Conservation (phyloP, 1,140 invertebrate species). For the Euura saliciscinereae region DNA sequence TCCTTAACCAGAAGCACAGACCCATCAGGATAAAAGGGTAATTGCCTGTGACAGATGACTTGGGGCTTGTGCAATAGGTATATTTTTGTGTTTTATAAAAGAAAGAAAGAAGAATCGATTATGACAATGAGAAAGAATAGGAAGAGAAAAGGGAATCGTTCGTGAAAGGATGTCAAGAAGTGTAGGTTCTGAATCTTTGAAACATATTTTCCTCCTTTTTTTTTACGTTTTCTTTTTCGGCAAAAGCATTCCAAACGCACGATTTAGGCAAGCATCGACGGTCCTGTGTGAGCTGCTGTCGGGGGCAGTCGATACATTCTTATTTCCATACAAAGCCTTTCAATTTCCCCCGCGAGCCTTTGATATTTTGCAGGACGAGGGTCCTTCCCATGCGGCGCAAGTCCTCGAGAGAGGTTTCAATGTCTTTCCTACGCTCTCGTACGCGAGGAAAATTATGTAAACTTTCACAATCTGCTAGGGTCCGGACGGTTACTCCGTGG, state of each 20-base stretch:
- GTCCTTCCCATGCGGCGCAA: constrained; percentile 21
- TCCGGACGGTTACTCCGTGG: not conserved
- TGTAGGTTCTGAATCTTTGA: too few species aligned
- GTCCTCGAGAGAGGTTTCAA: constrained; percentile 1
- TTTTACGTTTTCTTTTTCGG: not conserved
- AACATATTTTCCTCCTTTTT: too few species aligned
- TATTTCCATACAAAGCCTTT: constrained; percentile 50
- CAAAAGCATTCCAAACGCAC: not conserved
- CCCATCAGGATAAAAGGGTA: too few species aligned
- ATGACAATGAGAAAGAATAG: too few species aligned
- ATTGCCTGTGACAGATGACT: too few species aligned
- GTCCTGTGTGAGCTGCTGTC: constrained; percentile 28
- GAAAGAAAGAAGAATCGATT: too few species aligned
- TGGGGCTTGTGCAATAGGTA: too few species aligned
- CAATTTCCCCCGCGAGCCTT: constrained; percentile 47
- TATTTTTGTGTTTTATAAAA: too few species aligned
- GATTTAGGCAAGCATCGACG: not conserved
- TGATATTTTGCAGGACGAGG: constrained; percentile 43
- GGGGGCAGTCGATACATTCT: constrained; percentile 46
- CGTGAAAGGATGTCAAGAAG: too few species aligned
- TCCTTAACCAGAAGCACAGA: too few species aligned
- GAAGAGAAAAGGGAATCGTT: too few species aligned
- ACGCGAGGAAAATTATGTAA: constrained; percentile 10
- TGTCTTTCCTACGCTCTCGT: not conserved
- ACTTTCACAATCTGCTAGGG: constrained; percentile 10